Evolutionary conservation across 1,140 invertebrate genomes (phyloP).

Genomic region (Tribolium castaneum): DNA sequence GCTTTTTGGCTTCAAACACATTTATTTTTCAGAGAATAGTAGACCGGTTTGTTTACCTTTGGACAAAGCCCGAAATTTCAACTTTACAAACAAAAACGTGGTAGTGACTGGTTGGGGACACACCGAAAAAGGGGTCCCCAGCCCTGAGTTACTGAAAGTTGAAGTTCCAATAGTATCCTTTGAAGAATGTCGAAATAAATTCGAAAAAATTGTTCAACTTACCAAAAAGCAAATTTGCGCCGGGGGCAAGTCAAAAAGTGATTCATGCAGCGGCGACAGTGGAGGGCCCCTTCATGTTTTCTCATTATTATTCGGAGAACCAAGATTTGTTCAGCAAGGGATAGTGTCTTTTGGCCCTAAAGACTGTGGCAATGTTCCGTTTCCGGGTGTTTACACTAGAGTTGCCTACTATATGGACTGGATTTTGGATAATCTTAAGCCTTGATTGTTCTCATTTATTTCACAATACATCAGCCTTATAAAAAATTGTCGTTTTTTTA

Average conservation of each 20-base stretch:
- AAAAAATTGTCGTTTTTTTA: neutral
- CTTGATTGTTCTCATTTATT: slow-evolving; percentile 12
- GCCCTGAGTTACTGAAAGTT: slow-evolving; percentile 65
- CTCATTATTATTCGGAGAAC: slow-evolving; percentile 59
- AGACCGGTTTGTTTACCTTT: slow-evolving; percentile 71
- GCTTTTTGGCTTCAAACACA: neutral
- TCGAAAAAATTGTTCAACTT: slow-evolving; percentile 59
- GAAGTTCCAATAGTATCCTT: slow-evolving; percentile 64
- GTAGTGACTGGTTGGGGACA: slow-evolving; percentile 73
- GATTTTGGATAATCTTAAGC: slow-evolving; percentile 69
- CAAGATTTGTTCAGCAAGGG: slow-evolving; percentile 55
- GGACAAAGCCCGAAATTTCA: slow-evolving; percentile 55
- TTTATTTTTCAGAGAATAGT: slow-evolving; percentile 63
- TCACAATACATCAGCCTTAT: neutral
- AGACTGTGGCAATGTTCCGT: slow-evolving; percentile 65
- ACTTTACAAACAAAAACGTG: slow-evolving; percentile 56
- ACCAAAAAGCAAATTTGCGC: slow-evolving; percentile 70
- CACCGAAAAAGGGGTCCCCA: slow-evolving; percentile 65
- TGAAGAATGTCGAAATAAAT: slow-evolving; percentile 61
- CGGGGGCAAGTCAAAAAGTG: slow-evolving; percentile 66
- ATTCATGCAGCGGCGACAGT: slow-evolving; percentile 64
- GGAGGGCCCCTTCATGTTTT: slow-evolving; percentile 60
- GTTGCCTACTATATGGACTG: slow-evolving; percentile 71
- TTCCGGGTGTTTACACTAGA: slow-evolving; percentile 72
- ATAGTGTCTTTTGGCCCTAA: slow-evolving; percentile 66